A percentile compares a stretch with the other conserved stretches of the same genome.
Conservation (phyloP, 1,140 invertebrate species). For the Cyrtorhinus lividipennis region DNA sequence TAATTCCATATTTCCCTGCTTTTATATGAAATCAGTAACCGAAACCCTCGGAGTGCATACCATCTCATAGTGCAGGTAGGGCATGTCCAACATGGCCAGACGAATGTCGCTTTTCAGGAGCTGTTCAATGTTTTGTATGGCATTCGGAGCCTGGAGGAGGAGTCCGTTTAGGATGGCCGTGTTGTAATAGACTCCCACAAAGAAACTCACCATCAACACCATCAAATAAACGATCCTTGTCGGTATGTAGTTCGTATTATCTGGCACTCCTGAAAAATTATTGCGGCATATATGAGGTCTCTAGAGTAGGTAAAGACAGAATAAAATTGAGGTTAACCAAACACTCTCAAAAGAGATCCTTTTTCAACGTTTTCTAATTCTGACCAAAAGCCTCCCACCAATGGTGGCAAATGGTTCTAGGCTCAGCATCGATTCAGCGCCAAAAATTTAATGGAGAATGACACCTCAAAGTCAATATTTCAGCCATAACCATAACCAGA, state of each 20-base stretch:
- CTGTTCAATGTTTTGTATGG: conserved; percentile 17
- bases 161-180: conserved; percentile 15
- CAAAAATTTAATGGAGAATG: too few relatives aligned
- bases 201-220: conserved; percentile 11
- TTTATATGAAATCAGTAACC: too few relatives aligned
- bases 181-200: conserved; percentile 12
- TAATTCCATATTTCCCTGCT: too few relatives aligned
- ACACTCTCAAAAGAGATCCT: too few relatives aligned
- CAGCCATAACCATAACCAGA: too few relatives aligned
- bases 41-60: too few relatives aligned
- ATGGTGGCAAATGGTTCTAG: too few relatives aligned
- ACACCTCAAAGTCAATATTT: too few relatives aligned
- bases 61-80: conserved; percentile 14
- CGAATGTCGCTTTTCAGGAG: conserved; percentile 15
- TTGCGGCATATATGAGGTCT: too few relatives aligned
- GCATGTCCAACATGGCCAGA: conserved; percentile 13
- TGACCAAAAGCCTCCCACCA: too few relatives aligned
- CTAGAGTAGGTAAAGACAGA: background rate
- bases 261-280: conserved; percentile 14
- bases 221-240: conserved; percentile 14
- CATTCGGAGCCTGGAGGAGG: conserved; percentile 13
- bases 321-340: background rate
- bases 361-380: too few relatives aligned
- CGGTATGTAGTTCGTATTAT: conserved; percentile 9
- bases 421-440: too few relatives aligned